Percentiles rank a stretch among this genome's conserved stretches.
These are phyloP conservation scores for Callocephalon fimbriatum DNA, from an alignment of 2,113 vertebrate genomes.

Conservation along the genomic window DNA sequence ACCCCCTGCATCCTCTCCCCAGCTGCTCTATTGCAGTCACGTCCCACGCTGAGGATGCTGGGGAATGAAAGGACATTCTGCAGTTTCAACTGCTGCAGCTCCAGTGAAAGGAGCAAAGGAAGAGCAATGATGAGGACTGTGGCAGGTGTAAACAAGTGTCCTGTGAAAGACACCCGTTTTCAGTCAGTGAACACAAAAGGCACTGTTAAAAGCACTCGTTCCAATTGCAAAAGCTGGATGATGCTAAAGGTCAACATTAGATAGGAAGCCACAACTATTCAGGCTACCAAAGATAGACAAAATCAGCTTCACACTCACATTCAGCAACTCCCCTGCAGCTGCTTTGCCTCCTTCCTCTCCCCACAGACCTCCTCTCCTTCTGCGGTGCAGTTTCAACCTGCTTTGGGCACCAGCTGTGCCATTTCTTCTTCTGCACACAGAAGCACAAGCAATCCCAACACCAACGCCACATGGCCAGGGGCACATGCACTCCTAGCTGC, in stretches of 20 bases:
- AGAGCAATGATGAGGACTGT: background rate
- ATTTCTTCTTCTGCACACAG: background rate
- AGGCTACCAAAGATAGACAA: background rate
- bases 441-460: background rate
- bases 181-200: background rate
- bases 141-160: conserved; percentile 17
- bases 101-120: background rate
- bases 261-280: background rate
- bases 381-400: background rate
- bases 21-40: background rate
- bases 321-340: conserved; percentile 56
- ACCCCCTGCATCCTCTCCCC: background rate
- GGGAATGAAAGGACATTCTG: background rate
- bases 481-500: rapidly evolving
- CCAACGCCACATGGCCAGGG: rapidly evolving
- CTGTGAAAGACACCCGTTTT: background rate
- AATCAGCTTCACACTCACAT: background rate
- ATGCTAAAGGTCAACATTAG: background rate
- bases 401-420: background rate
- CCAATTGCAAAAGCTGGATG: background rate
- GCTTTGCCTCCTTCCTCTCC: conserved; percentile 11
- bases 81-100: background rate
- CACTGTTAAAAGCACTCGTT: background rate
- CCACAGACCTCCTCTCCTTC: conserved; percentile 28
- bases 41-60: background rate